Conservation (phyloP, 1,140 invertebrate genomes). For the Drosophila ananassae region DNA sequence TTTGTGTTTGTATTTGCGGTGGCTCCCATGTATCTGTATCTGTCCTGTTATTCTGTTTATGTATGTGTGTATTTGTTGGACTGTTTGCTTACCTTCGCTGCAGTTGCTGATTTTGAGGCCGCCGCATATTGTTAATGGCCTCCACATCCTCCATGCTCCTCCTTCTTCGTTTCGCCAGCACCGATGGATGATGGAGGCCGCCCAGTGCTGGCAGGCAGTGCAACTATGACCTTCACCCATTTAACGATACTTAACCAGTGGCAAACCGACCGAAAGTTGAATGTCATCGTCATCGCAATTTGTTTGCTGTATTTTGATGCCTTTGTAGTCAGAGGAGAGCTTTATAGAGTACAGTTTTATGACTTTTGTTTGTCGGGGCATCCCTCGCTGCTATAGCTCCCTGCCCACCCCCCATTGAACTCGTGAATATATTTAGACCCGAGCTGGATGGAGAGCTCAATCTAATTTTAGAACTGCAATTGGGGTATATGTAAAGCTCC, state of each 20-base stretch:
- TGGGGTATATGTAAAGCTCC: neutral
- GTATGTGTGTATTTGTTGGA: slow-evolving; percentile 8
- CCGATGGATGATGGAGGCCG: slow-evolving; percentile 10
- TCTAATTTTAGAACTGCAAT: slow-evolving; percentile 44
- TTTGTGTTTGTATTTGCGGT: slow-evolving; percentile 15
- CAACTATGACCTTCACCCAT: slow-evolving; percentile 71
- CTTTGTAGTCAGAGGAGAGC: neutral
- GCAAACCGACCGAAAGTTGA: slow-evolving; percentile 61
- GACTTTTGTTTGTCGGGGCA: neutral
- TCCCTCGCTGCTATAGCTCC: too few relatives aligned
- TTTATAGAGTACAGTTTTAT: neutral
- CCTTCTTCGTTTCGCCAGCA: neutral
- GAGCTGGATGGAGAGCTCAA: slow-evolving; percentile 14
- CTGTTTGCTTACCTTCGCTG: slow-evolving; percentile 60
- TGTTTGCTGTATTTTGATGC: slow-evolving; percentile 16
- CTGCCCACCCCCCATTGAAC: too few relatives aligned
- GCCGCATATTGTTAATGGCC: slow-evolving; percentile 64
- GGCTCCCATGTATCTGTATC: slow-evolving; percentile 12
- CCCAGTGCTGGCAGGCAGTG: slow-evolving; percentile 34
- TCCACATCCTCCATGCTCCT: slow-evolving; percentile 15
- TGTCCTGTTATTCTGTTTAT: neutral
- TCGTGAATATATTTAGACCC: neutral
- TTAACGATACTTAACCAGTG: slow-evolving; percentile 59
- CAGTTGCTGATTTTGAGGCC: slow-evolving; percentile 51
- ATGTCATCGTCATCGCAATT: slow-evolving; percentile 44